Evolutionary conservation across 2,113 vertebrate species (phyloP).

Genomic region (Odontophorus gujanensis): DNA sequence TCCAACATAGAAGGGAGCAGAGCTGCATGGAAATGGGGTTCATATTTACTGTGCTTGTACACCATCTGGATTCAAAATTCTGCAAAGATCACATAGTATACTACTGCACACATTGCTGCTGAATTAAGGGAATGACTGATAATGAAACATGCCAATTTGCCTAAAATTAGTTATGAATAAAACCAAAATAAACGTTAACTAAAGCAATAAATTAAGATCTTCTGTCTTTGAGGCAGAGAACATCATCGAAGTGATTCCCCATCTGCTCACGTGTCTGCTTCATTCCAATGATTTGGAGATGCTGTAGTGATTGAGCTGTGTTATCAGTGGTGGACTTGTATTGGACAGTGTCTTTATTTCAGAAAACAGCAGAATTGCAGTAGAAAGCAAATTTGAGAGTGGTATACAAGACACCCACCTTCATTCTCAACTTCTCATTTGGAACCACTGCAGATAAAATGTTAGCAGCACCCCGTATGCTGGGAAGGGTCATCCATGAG

Average conservation of each 20-base stretch:
- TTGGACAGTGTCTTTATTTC: background rate
- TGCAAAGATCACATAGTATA: background rate
- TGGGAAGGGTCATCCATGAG: background rate
- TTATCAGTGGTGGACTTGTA: background rate
- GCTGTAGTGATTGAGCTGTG: background rate
- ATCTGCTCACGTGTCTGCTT: background rate
- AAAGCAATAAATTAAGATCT: background rate
- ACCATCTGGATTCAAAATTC: background rate
- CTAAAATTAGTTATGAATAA: conserved; percentile 5
- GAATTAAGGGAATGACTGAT: background rate
- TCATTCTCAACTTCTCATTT: background rate
- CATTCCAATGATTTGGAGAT: background rate
- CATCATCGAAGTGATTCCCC: background rate
- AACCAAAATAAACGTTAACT: background rate
- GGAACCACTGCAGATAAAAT: background rate
- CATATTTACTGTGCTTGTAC: background rate
- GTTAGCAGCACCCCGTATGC: background rate
- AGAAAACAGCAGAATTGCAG: background rate
- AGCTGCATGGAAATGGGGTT: background rate
- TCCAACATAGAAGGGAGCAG: background rate
- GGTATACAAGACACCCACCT: background rate
- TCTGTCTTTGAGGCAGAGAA: background rate
- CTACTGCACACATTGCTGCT: background rate
- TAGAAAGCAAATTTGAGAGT: background rate
- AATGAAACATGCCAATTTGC: background rate